phyloP scores from a whole-genome alignment of 2,888 invertebrate species.

The Dioctria rufipes region DNA sequence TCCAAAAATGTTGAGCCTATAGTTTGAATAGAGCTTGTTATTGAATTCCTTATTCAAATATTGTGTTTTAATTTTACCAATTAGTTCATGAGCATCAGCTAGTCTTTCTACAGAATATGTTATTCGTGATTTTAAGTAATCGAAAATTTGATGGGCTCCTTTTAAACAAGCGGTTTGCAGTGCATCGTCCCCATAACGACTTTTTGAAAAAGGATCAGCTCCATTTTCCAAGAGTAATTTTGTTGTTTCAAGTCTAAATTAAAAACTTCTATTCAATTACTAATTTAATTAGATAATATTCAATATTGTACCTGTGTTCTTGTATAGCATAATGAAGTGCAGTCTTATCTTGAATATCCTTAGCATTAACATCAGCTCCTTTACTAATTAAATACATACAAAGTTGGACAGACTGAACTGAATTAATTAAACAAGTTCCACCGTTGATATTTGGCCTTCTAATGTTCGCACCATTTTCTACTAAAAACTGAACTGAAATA shows the following conservation, averaged over 20 bases:
- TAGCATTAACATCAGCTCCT: slow-evolving; percentile 88
- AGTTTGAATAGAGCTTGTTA: not conserved
- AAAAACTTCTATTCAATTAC: slow-evolving; percentile 22
- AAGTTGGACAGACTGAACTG: slow-evolving; percentile 87
- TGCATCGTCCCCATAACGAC: slow-evolving; percentile 90
- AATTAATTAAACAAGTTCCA: slow-evolving; percentile 94
- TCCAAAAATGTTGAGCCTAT: slow-evolving; percentile 86
- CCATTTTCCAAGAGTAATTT: slow-evolving; percentile 84
- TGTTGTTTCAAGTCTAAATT: slow-evolving; percentile 81
- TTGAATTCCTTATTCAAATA: not conserved
- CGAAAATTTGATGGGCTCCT: slow-evolving; percentile 81
- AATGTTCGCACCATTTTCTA: slow-evolving; percentile 86
- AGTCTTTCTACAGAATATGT: slow-evolving; percentile 78
- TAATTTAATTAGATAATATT: not conserved
- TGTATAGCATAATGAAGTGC: slow-evolving; percentile 95
- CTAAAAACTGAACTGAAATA: slow-evolving; percentile 78
- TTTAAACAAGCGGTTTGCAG: slow-evolving; percentile 89
- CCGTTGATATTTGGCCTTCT: slow-evolving; percentile 90
- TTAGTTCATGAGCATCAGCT: slow-evolving; percentile 90
- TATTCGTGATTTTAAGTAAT: slow-evolving; percentile 78
- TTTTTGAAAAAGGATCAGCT: slow-evolving; percentile 83
- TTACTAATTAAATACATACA: slow-evolving; percentile 85
- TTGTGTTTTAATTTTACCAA: slow-evolving; percentile 72
- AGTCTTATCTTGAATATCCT: slow-evolving; percentile 91
- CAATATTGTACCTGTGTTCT: slow-evolving; percentile 75